Conservation (phyloP, 2,113 vertebrate genomes). For the Plecotus auritus region DNA sequence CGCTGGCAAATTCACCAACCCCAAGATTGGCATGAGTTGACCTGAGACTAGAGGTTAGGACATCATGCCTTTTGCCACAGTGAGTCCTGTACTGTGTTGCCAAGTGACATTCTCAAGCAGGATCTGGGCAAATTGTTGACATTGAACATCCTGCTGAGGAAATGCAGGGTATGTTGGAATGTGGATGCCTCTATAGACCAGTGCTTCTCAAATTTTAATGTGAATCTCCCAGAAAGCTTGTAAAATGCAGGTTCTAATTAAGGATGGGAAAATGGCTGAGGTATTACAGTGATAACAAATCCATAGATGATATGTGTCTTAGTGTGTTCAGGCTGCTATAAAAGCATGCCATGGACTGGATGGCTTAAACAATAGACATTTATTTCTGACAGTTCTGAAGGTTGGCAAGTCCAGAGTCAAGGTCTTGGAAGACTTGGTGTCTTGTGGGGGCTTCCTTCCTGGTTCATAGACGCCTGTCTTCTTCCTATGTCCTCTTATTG, state of each 20-base stretch:
- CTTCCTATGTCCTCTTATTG: background rate
- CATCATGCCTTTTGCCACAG: accelerated
- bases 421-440: accelerated
- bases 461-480: background rate
- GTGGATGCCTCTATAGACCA: background rate
- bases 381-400: background rate
- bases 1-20: background rate
- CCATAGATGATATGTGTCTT: background rate
- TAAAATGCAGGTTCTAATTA: background rate
- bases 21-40: accelerated
- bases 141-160: accelerated
- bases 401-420: background rate
- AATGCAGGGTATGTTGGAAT: accelerated
- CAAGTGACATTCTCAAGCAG: background rate
- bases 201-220: background rate
- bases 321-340: background rate
- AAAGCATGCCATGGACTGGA: background rate
- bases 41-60: too few relatives aligned
- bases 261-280: background rate
- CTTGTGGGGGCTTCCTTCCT: background rate
- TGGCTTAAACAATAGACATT: accelerated
- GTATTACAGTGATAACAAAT: background rate
- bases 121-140: accelerated
- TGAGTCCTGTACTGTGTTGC: background rate
- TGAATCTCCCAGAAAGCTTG: background rate